Conservation (phyloP, 2,797 vertebrate species). For the Epinephelus coioides region DNA sequence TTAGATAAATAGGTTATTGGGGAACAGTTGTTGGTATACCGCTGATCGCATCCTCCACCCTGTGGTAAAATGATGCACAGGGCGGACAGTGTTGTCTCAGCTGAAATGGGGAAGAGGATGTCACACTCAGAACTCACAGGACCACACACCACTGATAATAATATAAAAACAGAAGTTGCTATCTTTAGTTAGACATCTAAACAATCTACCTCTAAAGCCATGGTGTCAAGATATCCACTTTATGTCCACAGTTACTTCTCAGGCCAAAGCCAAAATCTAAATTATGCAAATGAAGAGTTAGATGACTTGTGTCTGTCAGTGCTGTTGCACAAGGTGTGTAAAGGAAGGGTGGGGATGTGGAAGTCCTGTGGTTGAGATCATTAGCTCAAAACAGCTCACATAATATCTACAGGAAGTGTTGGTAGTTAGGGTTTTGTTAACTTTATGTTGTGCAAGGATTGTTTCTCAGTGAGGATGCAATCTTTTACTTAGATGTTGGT, state of each 20-base stretch:
- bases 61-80: neutral
- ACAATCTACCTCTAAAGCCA: neutral
- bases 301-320: neutral
- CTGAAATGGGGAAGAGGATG: slow-evolving; percentile 57
- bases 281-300: rapidly evolving
- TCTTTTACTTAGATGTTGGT: neutral
- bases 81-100: neutral
- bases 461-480: neutral
- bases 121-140: slow-evolving; percentile 14
- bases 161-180: slow-evolving; percentile 46
- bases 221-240: neutral
- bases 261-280: neutral
- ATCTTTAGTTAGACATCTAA: neutral
- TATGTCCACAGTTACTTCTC: neutral
- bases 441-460: neutral
- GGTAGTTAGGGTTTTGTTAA: neutral
- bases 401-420: slow-evolving; percentile 25
- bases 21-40: neutral
- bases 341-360: slow-evolving; percentile 65
- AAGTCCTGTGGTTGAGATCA: slow-evolving; percentile 38
- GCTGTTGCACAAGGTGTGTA: slow-evolving; percentile 32
- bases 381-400: slow-evolving; percentile 1
- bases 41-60: neutral
- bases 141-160: neutral
- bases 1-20: neutral